These are phyloP conservation scores for Spilarctia lutea DNA, from an alignment of 2,888 invertebrate genomes.

Conservation along the genomic window DNA sequence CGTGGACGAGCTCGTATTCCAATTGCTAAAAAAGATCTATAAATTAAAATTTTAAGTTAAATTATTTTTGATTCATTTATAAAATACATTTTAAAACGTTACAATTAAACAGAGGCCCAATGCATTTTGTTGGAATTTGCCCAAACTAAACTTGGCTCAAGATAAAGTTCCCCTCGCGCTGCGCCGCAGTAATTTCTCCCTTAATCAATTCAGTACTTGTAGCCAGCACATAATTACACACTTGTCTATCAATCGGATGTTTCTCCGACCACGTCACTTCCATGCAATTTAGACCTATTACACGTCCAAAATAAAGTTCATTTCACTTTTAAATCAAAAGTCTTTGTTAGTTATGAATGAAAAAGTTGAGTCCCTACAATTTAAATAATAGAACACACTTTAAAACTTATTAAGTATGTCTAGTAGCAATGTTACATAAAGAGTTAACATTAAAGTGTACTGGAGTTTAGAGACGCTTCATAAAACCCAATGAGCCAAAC, in stretches of 20 bases:
- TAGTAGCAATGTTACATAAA: conserved; percentile 12
- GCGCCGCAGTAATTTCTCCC: conserved; percentile 22
- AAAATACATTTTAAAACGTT: neutral
- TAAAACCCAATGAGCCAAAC: conserved; percentile 40
- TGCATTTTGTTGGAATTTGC: conserved; percentile 33
- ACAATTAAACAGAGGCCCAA: neutral
- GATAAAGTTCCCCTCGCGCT: conserved; percentile 18
- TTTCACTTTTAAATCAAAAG: conserved; percentile 24
- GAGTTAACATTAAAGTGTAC: conserved; percentile 7
- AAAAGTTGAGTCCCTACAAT: conserved; percentile 29
- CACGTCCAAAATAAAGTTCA: conserved; percentile 26
- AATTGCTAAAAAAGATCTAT: neutral
- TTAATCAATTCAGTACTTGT: conserved; percentile 21
- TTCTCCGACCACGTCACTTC: conserved; percentile 4
- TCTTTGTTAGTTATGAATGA: conserved; percentile 41
- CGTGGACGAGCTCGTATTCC: neutral
- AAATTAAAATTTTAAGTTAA: no score
- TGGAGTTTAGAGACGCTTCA: conserved; percentile 18
- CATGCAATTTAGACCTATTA: conserved; percentile 21
- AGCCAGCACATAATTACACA: conserved; percentile 32
- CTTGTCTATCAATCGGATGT: conserved; percentile 38
- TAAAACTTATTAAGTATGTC: conserved; percentile 9
- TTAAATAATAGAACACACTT: conserved; percentile 23
- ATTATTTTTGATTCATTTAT: no score
- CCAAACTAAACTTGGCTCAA: conserved; percentile 29